These are phyloP conservation scores for Aricia artaxerxes DNA, from an alignment of 2,888 invertebrate species.

Conservation along the genomic window DNA sequence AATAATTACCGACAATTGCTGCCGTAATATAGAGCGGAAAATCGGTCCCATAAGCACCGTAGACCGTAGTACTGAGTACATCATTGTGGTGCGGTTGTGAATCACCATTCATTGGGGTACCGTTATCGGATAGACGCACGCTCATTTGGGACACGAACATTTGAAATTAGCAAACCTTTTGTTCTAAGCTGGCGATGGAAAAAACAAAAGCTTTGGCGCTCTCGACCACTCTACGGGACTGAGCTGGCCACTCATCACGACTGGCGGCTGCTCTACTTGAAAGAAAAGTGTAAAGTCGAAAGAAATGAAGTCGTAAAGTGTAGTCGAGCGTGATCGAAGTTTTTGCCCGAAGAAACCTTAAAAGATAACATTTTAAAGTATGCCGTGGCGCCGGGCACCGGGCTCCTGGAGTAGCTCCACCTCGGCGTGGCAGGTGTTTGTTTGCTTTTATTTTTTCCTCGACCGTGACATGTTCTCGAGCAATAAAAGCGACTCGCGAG, in stretches of 20 bases:
- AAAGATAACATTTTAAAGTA: background rate
- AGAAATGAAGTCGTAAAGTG: background rate
- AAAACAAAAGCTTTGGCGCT: constrained; percentile 29
- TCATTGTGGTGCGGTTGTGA: constrained; percentile 56
- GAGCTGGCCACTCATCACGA: background rate
- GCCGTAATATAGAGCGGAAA: constrained; percentile 60
- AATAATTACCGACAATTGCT: constrained; percentile 23
- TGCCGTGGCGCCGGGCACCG: background rate
- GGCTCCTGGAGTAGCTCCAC: background rate
- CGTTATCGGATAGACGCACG: constrained; percentile 53
- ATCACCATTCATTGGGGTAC: constrained; percentile 62
- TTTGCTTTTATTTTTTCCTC: background rate
- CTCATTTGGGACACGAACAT: constrained; percentile 40
- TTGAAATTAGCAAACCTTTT: constrained; percentile 39
- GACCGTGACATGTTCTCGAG: background rate
- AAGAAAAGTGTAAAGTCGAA: background rate
- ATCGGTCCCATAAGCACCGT: constrained; percentile 57
- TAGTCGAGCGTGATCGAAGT: background rate
- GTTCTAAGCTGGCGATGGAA: constrained; percentile 25
- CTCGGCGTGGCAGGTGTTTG: background rate
- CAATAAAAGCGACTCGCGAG: background rate
- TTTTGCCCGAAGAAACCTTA: background rate
- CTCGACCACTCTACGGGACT: background rate
- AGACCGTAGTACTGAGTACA: constrained; percentile 38
- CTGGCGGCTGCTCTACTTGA: background rate